Evolutionary conservation across 2,888 invertebrate genomes (phyloP).

Genomic region (Cheilosia vulpina): DNA sequence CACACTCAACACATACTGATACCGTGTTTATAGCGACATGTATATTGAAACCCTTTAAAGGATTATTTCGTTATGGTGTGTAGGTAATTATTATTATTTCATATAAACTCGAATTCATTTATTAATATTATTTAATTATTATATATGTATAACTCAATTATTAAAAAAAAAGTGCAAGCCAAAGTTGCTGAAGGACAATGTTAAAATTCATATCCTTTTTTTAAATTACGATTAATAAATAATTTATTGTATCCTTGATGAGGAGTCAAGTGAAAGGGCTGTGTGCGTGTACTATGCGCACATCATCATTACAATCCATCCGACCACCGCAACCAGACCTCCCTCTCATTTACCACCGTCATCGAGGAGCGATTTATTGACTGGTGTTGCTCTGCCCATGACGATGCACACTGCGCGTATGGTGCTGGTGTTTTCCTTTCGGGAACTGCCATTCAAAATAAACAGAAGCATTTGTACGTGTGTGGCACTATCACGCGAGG

Average conservation of each 20-base stretch:
- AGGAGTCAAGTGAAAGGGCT: conserved; percentile 46
- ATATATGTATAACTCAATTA: conserved; percentile 1
- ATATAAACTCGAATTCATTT: conserved; percentile 53
- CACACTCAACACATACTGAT: background rate
- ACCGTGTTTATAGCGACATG: background rate
- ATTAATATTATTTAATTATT: conserved; percentile 9
- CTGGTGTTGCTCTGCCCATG: conserved; percentile 49
- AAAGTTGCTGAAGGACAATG: conserved; percentile 1
- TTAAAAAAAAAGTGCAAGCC: conserved; percentile 13
- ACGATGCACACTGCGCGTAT: conserved; percentile 17
- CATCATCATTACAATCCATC: background rate
- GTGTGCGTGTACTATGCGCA: conserved; percentile 19
- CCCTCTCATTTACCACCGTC: conserved; percentile 17
- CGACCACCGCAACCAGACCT: conserved; percentile 12
- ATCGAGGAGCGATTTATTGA: conserved; percentile 67
- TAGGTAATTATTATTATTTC: conserved; percentile 56
- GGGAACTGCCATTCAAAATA: conserved; percentile 49
- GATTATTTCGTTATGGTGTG: conserved; percentile 45
- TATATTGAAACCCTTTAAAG: conserved; percentile 13
- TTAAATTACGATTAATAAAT: conserved; percentile 70
- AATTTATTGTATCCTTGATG: conserved; percentile 70
- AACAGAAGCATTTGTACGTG: conserved; percentile 24
- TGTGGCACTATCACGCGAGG: background rate
- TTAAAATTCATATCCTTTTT: conserved; percentile 49
- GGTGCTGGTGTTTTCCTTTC: conserved; percentile 33